These are phyloP conservation scores for Papilio gigon DNA, from an alignment of 2,888 invertebrate species.

Conservation along the genomic window DNA sequence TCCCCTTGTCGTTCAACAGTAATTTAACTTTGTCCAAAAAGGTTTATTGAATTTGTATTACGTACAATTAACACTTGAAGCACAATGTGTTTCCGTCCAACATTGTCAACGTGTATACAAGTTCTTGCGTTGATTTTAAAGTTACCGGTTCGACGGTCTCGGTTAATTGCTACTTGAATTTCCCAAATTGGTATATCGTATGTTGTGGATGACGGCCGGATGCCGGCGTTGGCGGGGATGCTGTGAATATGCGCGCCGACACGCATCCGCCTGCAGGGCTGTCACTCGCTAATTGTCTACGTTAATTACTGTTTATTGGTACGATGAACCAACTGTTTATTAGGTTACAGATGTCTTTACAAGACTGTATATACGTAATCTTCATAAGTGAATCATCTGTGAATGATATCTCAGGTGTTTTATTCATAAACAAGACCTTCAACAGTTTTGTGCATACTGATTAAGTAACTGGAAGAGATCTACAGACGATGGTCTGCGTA, in stretches of 20 bases:
- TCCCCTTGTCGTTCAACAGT: background rate
- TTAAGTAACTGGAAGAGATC: background rate
- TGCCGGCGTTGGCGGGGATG: slow-evolving; percentile 58
- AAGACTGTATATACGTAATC: background rate
- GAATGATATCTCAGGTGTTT: no score
- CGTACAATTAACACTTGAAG: background rate
- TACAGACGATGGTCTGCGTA: no score
- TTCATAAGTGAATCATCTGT: no score
- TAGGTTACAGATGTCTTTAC: background rate
- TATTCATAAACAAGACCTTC: background rate
- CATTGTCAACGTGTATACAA: slow-evolving; percentile 1
- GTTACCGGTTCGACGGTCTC: slow-evolving; percentile 21
- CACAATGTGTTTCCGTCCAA: slow-evolving; percentile 13
- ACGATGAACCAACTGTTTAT: slow-evolving; percentile 16
- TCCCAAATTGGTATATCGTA: slow-evolving; percentile 42
- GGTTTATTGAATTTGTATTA: background rate
- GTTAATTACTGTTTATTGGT: slow-evolving; percentile 30
- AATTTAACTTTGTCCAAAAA: slow-evolving; percentile 1
- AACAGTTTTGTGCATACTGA: background rate
- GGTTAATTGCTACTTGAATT: slow-evolving; percentile 39
- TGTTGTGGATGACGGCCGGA: slow-evolving; percentile 54
- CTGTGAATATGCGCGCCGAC: slow-evolving; percentile 59
- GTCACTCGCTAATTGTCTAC: slow-evolving; percentile 35
- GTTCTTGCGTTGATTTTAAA: slow-evolving; percentile 18
- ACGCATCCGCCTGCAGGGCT: slow-evolving; percentile 58